Percentiles rank a stretch among this genome's conserved stretches.
These are phyloP conservation scores for Sussaba pulchella DNA, from an alignment of 2,888 invertebrate species.

Conservation along the genomic window DNA sequence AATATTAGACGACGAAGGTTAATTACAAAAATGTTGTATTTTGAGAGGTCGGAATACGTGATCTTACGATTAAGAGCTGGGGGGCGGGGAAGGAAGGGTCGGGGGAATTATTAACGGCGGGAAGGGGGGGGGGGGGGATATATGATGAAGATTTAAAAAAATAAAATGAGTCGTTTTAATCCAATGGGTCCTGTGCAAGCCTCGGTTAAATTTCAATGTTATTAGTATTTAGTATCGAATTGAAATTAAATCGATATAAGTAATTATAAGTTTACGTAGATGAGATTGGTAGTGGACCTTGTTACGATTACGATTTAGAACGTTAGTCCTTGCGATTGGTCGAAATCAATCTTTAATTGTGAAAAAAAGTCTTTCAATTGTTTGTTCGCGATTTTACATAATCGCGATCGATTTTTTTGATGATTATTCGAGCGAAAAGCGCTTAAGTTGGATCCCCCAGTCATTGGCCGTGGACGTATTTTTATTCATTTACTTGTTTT, in stretches of 20 bases:
- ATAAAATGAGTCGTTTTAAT: constrained; percentile 72
- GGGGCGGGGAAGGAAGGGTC: constrained; percentile 40
- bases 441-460: constrained; percentile 9
- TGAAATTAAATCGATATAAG: constrained; percentile 70
- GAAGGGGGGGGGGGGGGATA: constrained; percentile 48
- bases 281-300: constrained; percentile 56
- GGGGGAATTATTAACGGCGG: neutral
- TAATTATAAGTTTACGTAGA: constrained; percentile 54
- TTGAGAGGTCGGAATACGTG: constrained; percentile 63
- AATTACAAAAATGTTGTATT: constrained; percentile 72
- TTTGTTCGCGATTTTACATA: constrained; percentile 39
- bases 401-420: constrained; percentile 10
- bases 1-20: constrained; percentile 78
- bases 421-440: constrained; percentile 24
- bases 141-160: constrained; percentile 60
- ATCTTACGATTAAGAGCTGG: constrained; percentile 61
- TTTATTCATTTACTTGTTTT: no score
- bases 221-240: constrained; percentile 78
- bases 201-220: constrained; percentile 79
- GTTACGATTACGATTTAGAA: constrained; percentile 54
- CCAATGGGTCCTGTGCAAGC: constrained; percentile 82
- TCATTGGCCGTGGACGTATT: constrained; percentile 10
- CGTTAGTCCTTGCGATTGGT: constrained; percentile 57
- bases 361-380: constrained; percentile 60
- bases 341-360: constrained; percentile 42